Base-by-base conservation (phyloP, 2,113 vertebrate genomes). In the Serilophus lunatus region DNA sequence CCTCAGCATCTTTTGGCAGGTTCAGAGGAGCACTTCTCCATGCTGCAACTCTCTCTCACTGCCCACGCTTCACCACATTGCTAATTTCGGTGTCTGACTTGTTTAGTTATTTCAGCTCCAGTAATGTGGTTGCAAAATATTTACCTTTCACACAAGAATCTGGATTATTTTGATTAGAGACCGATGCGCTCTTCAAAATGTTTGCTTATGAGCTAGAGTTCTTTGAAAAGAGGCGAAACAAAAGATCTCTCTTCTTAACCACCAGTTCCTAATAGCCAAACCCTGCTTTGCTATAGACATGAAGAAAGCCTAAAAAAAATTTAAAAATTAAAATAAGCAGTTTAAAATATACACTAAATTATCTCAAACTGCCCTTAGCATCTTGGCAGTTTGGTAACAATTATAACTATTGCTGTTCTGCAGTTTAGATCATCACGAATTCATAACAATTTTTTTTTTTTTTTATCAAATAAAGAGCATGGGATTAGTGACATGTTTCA, bases 141-240 rank as follows among this genome's bases (percentile, higher is more conserved):
- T 95, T 96, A 94, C 91, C 96, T 97, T 97, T 95, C 78, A 54
- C 89, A 54, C 63, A 92, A 90, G 90, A 95, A 96, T 95, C 94
- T 94, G 91, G 91, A 79, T 96, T 95, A 93, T 95, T 95, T 97
- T 95, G 91, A 94, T 92, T 92, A 90, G 78, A 92, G 87, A 85
- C 78, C 8, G 40, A 88, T 92, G 94, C 28, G 6, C 87, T 86
- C 85, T 77, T 94, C 93, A 86, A 91, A 94, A 92, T 83, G 90
- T 95, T 96, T 92, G 90, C 72, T 93, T 94, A 94, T 90, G 82
- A 47, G 56, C 44, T 38, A 65, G 56, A 74, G 87, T 66, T 66
- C 53, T 57, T 65, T 49, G 28, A 82, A 76, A 63, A 77, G 35
- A 18, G 47, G 70, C 50, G 44, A 24, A 57, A 76, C 77, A 93